Evolutionary conservation across 2,888 invertebrate genomes (phyloP).

Genomic region (Hypselothyrea guttata): DNA sequence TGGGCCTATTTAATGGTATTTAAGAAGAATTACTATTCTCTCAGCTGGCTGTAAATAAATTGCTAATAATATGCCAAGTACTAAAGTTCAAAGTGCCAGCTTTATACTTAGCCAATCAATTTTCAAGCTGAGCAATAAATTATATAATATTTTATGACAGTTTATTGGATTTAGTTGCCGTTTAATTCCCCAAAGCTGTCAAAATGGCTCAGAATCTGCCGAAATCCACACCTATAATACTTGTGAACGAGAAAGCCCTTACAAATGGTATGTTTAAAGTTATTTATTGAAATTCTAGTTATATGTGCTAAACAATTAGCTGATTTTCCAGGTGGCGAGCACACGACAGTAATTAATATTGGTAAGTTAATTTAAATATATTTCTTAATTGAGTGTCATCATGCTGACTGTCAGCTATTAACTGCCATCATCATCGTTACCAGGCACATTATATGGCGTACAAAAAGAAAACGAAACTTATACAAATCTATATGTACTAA

Average conservation of each 20-base stretch:
- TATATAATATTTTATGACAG: too few species aligned
- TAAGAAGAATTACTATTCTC: too few species aligned
- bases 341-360: constrained; percentile 59
- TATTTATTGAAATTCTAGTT: too few species aligned
- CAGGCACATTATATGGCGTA: constrained; percentile 11
- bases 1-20: too few species aligned
- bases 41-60: too few species aligned
- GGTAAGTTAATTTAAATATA: constrained; percentile 47
- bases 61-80: too few species aligned
- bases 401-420: constrained; percentile 25
- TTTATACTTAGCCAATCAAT: too few species aligned
- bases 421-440: constrained; percentile 47
- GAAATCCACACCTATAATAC: constrained; percentile 1
- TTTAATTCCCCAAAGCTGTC: neutral
- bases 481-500: constrained; percentile 11
- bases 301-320: neutral
- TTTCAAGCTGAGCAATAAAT: too few species aligned
- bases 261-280: constrained; percentile 20
- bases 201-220: constrained; percentile 21
- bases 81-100: too few species aligned
- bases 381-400: constrained; percentile 9
- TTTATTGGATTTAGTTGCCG: too few species aligned
- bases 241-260: constrained; percentile 4
- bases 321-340: constrained; percentile 26
- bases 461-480: neutral